Conservation (phyloP, 2,113 vertebrate genomes). For the Halcyon malimbica region DNA sequence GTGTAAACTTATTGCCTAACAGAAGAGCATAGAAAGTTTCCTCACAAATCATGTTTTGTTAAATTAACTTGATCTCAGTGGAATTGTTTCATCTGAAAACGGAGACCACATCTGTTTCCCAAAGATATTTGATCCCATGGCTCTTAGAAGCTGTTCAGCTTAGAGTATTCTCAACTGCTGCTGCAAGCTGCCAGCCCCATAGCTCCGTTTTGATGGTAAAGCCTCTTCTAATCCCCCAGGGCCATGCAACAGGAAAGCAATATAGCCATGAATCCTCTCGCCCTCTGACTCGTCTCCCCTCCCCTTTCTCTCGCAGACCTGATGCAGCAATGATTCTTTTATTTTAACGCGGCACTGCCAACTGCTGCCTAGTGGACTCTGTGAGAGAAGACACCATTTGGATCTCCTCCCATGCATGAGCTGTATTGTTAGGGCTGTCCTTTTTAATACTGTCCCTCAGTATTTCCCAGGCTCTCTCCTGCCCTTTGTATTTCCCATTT, state of each 20-base stretch:
- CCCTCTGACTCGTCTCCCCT: fast-evolving
- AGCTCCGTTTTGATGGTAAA: background rate
- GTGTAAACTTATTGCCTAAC: background rate
- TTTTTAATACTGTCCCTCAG: background rate
- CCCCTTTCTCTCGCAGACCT: background rate
- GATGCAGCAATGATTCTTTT: background rate
- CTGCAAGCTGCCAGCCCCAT: background rate
- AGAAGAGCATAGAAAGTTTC: background rate
- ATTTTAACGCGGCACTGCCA: background rate
- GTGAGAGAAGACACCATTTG: background rate
- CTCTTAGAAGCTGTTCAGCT: background rate
- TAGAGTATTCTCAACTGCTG: background rate
- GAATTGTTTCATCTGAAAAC: background rate
- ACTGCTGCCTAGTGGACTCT: background rate
- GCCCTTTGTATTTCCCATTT: background rate
- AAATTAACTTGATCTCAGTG: background rate
- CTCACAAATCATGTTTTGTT: background rate
- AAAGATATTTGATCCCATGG: background rate
- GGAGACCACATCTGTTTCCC: background rate
- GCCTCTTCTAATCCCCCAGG: background rate
- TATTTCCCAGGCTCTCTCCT: background rate
- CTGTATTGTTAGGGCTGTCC: background rate
- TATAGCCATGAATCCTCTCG: background rate
- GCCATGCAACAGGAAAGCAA: background rate
- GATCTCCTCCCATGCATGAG: background rate